Percentiles rank a stretch among this genome's conserved stretches.
These are phyloP conservation scores for Caenorhabditis drosophilae DNA, from an alignment of 2,888 invertebrate genomes.

Conservation along the genomic window DNA sequence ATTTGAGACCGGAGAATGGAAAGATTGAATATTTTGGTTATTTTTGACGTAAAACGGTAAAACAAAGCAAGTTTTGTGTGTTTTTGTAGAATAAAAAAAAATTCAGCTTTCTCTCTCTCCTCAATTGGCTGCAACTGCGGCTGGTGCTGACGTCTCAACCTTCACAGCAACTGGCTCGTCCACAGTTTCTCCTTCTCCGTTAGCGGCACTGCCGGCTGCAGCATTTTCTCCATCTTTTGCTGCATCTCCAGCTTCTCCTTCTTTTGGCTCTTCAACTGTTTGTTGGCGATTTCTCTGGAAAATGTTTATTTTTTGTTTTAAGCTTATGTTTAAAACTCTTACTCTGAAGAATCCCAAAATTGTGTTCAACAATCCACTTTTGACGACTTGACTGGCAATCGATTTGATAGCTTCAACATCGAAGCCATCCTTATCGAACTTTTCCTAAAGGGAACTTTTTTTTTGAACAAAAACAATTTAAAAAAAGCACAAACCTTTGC, in stretches of 20 bases:
- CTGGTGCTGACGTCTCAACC: conserved; percentile 28
- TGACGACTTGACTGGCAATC: conserved; percentile 51
- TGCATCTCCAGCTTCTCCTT: conserved; percentile 3
- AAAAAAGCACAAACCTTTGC: too few relatives aligned
- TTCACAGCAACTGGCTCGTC: conserved; percentile 34
- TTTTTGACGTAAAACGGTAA: too few relatives aligned
- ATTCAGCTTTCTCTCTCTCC: too few relatives aligned
- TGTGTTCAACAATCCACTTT: conserved; percentile 53
- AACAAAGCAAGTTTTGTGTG: too few relatives aligned
- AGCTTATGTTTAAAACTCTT: too few relatives aligned
- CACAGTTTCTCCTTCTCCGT: conserved; percentile 17
- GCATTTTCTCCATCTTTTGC: not conserved
- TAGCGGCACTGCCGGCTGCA: conserved; percentile 19
- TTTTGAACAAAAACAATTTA: too few relatives aligned
- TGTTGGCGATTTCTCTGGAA: conserved; percentile 7
- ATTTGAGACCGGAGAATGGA: too few relatives aligned
- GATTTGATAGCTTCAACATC: conserved; percentile 56
- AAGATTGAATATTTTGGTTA: too few relatives aligned
- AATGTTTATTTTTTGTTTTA: too few relatives aligned
- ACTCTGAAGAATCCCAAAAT: conserved; percentile 63
- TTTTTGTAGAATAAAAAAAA: too few relatives aligned
- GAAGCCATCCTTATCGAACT: conserved; percentile 50
- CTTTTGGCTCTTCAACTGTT: conserved; percentile 6
- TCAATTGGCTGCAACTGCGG: conserved; percentile 37
- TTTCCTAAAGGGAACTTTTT: too few relatives aligned